A percentile compares a stretch with the other conserved stretches of the same genome.
Conservation (phyloP, 2,113 vertebrate species). For the Symphodus melops region DNA sequence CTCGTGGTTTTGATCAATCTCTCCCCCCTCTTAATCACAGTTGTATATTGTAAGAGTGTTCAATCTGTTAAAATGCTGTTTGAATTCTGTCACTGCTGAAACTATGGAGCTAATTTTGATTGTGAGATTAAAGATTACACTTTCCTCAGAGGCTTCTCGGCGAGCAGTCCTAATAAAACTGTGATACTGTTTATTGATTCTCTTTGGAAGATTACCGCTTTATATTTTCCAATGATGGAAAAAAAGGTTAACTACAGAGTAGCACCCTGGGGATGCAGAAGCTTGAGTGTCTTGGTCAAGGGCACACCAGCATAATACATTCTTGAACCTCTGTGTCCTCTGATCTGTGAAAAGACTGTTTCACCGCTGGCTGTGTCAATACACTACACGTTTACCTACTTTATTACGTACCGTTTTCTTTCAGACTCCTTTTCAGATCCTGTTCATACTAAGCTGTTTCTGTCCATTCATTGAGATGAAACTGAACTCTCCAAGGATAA, state of each 20-base stretch:
- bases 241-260: constrained; percentile 30
- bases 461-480: background rate
- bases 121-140: constrained; percentile 4
- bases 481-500: background rate
- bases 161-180: constrained; percentile 22
- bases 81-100: background rate
- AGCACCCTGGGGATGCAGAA: background rate
- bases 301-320: constrained; percentile 13
- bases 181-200: constrained; percentile 40
- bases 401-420: background rate
- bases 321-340: constrained; percentile 16
- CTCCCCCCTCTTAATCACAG: background rate
- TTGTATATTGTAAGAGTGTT: background rate
- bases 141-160: constrained; percentile 4
- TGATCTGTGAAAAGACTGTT: background rate
- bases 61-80: background rate
- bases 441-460: background rate
- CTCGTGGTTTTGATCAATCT: background rate
- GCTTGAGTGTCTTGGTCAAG: constrained; percentile 23
- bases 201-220: constrained; percentile 11
- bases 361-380: background rate
- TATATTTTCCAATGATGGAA: constrained; percentile 25
- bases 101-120: constrained; percentile 25
- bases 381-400: background rate
- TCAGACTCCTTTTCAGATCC: background rate